These are phyloP conservation scores for Carterocephalus palaemon DNA, from an alignment of 2,888 invertebrate species.

Conservation along the genomic window DNA sequence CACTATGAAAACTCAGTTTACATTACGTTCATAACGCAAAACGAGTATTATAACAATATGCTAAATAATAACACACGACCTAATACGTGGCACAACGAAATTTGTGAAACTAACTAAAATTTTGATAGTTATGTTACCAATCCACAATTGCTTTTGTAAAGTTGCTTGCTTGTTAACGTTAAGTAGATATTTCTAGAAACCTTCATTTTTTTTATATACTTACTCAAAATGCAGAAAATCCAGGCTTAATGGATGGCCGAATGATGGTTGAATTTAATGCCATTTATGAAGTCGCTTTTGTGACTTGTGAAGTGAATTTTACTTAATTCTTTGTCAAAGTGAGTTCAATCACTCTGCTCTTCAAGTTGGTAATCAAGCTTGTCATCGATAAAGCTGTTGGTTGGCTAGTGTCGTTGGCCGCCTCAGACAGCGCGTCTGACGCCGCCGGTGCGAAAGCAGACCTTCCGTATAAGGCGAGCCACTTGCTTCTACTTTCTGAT, in stretches of 20 bases:
- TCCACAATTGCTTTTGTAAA: no score
- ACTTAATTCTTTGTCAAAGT: no score
- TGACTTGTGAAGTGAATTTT: no score
- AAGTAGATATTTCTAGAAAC: no score
- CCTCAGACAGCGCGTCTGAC: constrained; percentile 18
- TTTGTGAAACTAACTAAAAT: no score
- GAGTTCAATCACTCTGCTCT: constrained; percentile 7
- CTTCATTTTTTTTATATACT: no score
- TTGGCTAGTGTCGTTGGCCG: constrained; percentile 14
- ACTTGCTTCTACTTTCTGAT: constrained; percentile 52
- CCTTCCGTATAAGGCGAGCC: constrained; percentile 44
- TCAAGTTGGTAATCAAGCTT: constrained; percentile 17
- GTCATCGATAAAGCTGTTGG: constrained; percentile 15
- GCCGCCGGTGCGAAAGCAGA: constrained; percentile 44
- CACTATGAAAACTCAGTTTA: constrained; percentile 44
- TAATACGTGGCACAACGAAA: background rate
- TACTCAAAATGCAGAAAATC: no score
- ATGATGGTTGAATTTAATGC: no score
- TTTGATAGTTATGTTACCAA: no score
- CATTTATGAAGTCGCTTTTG: no score
- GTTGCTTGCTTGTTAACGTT: no score
- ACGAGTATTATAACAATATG: constrained; percentile 41
- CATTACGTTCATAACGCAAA: constrained; percentile 26
- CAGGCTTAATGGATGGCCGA: no score
- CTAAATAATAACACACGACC: constrained; percentile 39